These are phyloP conservation scores for Oxytorus armatus DNA, from an alignment of 2,888 invertebrate species.

Conservation along the genomic window DNA sequence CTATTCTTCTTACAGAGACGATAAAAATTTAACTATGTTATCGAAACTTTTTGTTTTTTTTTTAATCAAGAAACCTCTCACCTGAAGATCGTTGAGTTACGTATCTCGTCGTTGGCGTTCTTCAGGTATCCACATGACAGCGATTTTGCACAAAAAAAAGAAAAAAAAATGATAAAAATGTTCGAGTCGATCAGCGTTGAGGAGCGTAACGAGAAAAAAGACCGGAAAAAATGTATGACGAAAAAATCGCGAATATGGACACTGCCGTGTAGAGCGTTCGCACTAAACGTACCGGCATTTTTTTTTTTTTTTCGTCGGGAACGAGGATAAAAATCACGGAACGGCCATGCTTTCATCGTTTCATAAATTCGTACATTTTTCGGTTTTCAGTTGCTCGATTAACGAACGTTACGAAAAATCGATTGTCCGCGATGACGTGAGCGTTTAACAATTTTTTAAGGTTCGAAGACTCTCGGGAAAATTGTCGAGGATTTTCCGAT, in stretches of 20 bases:
- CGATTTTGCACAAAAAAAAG: conserved; percentile 44
- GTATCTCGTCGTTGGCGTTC: conserved; percentile 54
- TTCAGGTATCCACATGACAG: conserved; percentile 73
- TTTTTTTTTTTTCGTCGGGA: background rate
- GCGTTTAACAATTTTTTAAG: too few species aligned
- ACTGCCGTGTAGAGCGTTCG: conserved; percentile 10
- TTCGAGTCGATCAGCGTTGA: too few species aligned
- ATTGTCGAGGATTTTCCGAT: conserved; percentile 28
- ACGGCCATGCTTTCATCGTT: background rate
- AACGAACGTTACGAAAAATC: too few species aligned
- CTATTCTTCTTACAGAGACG: background rate
- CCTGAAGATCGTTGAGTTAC: conserved; percentile 49
- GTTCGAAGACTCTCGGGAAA: background rate
- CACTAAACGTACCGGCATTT: background rate
- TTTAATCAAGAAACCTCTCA: conserved; percentile 39
- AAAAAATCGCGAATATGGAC: conserved; percentile 32
- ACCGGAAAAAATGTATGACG: conserved; percentile 5
- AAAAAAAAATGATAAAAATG: conserved; percentile 7
- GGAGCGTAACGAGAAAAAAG: background rate
- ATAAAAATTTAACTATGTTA: too few species aligned
- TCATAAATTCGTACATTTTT: background rate
- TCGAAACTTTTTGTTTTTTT: background rate
- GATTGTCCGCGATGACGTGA: too few species aligned
- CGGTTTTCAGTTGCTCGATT: too few species aligned
- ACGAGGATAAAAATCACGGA: background rate